phyloP scores from a whole-genome alignment of 2,888 invertebrate species.

The Ametastegia equiseti region DNA sequence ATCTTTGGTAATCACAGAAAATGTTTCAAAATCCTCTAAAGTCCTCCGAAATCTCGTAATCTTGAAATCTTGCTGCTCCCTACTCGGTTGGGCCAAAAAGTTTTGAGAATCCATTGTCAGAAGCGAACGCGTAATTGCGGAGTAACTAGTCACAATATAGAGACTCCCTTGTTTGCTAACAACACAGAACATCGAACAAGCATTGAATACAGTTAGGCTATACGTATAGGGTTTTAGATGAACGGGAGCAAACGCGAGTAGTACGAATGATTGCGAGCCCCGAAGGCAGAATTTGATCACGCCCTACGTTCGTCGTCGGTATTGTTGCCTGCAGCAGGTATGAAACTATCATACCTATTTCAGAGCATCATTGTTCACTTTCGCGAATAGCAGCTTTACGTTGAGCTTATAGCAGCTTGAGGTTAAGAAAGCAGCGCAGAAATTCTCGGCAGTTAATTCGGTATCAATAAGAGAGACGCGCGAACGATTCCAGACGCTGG shows the following conservation, averaged over 20 bases:
- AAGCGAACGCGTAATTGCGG: not conserved
- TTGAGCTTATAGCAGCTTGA: not conserved
- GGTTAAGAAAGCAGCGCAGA: conserved; percentile 6
- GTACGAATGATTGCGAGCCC: conserved; percentile 34
- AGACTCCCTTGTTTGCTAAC: not conserved
- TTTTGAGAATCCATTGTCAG: not conserved
- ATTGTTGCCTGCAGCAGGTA: not conserved
- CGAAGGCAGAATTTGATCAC: conserved; percentile 15
- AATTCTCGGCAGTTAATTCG: conserved; percentile 3
- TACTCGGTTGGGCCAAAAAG: too few species aligned
- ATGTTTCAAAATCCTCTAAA: too few species aligned
- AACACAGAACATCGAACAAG: not conserved
- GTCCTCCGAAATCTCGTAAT: too few species aligned
- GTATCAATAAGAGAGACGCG: conserved; percentile 31
- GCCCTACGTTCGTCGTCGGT: not conserved
- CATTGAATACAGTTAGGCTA: not conserved
- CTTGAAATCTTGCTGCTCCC: too few species aligned
- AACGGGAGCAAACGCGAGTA: not conserved
- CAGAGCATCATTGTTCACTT: conserved; percentile 12
- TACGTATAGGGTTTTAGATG: not conserved
- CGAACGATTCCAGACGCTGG: not conserved
- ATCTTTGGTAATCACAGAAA: too few species aligned
- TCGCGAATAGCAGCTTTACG: not conserved
- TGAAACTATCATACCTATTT: not conserved
- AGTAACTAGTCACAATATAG: not conserved